Base-by-base conservation (phyloP, 64 coral and sea anemone species). In the Anthopleura sola region DNA sequence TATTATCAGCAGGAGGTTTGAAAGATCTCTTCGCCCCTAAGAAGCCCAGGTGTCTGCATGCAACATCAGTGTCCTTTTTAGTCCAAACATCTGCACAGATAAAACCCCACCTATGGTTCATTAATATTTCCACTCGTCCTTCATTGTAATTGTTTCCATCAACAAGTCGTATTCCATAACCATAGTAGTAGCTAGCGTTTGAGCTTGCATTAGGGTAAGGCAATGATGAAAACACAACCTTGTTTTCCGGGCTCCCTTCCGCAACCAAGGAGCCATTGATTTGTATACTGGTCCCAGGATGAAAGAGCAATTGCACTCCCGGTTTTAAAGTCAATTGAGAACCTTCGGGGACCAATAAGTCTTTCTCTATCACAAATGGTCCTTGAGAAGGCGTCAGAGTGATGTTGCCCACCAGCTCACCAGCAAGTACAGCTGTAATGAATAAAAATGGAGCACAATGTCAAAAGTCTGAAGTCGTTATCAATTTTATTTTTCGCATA, bases 21-120 rank as follows among this genome's bases (percentile, higher is more conserved):
- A 36, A 78, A 20, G 19, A 84, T 57, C 34, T 40, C 50, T 36
- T 55, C 26, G n/a, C 82, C 36, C 46, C 82, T 34, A 33, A 50
- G 60, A 84, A 84, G 15, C 82, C 82, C 34, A 84, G 33, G 15
- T 84, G 46, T 55, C 49, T 84, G 82, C 82, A 84, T 84, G 49
- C 49, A 26, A 57, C 47, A 16, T 84, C 82, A 29, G 82, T 46
- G 15, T 55, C 24, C 82, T n/a, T 11, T 17, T 34, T 16, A 37
- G 34, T 28, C 82, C 82, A 55, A 1, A 16, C 6, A 14, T 54
- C 19, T 34, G 2, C 24, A 60, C 82, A 84, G 13, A 84, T 37
- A 36, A n/a, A 37, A 0, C 82, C 40, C 82, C 82, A 84, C 12
- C 26, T 34, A 9, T 84, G 57, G 23, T 84, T 57, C 16, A 56